Percentiles rank a stretch among this genome's conserved stretches.
These are phyloP conservation scores for Tetheella fluctuosa DNA, from an alignment of 2,888 invertebrate genomes.

Conservation along the genomic window DNA sequence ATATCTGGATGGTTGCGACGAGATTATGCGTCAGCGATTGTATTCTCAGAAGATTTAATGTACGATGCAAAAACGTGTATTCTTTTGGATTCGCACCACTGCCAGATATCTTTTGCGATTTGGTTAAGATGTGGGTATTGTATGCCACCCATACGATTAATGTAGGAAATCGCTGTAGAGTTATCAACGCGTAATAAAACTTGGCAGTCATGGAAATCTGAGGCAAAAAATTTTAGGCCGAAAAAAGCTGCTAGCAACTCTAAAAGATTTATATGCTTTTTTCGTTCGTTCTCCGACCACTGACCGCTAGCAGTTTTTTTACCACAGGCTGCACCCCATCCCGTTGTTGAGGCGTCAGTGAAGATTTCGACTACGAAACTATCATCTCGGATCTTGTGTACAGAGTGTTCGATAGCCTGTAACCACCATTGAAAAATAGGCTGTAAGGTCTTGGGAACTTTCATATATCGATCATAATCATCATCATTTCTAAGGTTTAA, in stretches of 20 bases:
- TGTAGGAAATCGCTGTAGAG: slow-evolving; percentile 18
- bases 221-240: slow-evolving; percentile 17
- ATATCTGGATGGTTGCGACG: slow-evolving; percentile 15
- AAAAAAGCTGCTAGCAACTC: slow-evolving; percentile 20
- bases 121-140: slow-evolving; percentile 22
- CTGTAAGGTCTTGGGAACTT: not conserved
- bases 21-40: slow-evolving; percentile 24
- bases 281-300: slow-evolving; percentile 11
- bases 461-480: slow-evolving; percentile 24
- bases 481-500: slow-evolving; percentile 21
- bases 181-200: slow-evolving; percentile 22
- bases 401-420: not conserved
- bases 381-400: not conserved
- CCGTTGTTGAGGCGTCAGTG: slow-evolving; percentile 19
- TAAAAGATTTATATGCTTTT: slow-evolving; percentile 19
- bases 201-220: slow-evolving; percentile 12
- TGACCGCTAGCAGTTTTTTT: slow-evolving; percentile 15
- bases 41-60: slow-evolving; percentile 29
- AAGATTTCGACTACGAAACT: slow-evolving; percentile 11
- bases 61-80: too few relatives aligned
- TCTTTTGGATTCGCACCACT: slow-evolving; percentile 25
- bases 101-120: slow-evolving; percentile 23
- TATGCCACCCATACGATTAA: slow-evolving; percentile 20
- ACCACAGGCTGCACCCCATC: slow-evolving; percentile 18
- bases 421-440: slow-evolving; percentile 18